A percentile compares a stretch with the other conserved stretches of the same genome.
Evolutionary conservation across 2,113 vertebrate genomes (phyloP).

Genomic region (Mormyrus iriodes): DNA sequence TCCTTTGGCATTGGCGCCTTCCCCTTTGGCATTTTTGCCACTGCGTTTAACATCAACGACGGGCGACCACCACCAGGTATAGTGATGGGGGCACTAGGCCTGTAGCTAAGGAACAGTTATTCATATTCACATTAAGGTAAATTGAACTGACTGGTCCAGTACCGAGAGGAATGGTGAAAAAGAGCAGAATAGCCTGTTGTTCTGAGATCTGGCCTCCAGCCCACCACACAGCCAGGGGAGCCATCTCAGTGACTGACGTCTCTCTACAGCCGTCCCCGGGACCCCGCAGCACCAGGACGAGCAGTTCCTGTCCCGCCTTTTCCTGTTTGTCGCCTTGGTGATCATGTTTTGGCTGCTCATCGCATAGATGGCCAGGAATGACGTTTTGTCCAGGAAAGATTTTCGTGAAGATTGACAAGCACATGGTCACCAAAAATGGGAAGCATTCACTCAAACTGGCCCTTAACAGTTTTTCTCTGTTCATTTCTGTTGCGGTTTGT

Average conservation of each 20-base stretch:
- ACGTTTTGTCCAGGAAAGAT: neutral
- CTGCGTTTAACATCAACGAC: constrained; percentile 97
- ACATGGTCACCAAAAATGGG: neutral
- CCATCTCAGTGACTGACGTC: neutral
- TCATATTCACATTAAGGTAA: neutral
- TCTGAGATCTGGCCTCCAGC: neutral
- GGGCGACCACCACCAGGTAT: constrained; percentile 92
- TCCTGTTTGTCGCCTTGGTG: constrained; percentile 92
- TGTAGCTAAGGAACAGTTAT: neutral
- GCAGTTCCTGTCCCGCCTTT: constrained; percentile 96
- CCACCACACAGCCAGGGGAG: neutral
- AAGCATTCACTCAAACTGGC: neutral
- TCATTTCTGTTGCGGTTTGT: neutral
- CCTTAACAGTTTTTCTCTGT: neutral
- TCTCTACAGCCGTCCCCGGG: constrained; percentile 77
- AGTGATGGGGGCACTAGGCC: neutral
- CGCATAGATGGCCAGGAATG: constrained; percentile 57
- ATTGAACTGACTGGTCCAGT: neutral
- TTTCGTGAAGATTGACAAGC: neutral
- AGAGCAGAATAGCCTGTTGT: neutral
- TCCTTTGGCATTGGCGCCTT: constrained; percentile 97
- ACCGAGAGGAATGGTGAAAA: too few species aligned
- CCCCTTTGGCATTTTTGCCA: constrained; percentile 97
- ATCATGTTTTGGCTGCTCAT: constrained; percentile 99
- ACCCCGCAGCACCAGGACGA: constrained; percentile 93